Base-by-base conservation (phyloP, 2,888 invertebrate genomes). In the Andrena chrysosceles region DNA sequence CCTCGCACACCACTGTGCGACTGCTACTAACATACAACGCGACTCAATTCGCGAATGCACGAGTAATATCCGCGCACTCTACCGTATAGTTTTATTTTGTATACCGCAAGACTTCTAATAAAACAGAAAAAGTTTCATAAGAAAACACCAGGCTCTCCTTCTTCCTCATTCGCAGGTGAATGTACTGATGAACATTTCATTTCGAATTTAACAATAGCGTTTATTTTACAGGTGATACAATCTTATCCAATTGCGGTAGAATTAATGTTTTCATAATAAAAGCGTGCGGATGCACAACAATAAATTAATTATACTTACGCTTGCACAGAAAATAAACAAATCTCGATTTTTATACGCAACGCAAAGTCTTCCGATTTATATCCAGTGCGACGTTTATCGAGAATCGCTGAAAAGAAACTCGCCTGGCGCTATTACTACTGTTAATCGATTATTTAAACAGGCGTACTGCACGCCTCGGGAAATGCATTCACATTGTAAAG, bases 161-260 rank as follows among this genome's bases (percentile, higher is more conserved):
- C 31, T 2, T 35, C 35, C 23, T 64, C 23, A 5, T 67, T 63
- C 54, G 49, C 23, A 64, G 33, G 6, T 49, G 42, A 31, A 64
- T 10, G 60, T 59, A 16, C 48, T 56, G 33, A 70, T 16, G 49
- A 42, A 79, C 64, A 13, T 56, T 31, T 13, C 26, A 33, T 5
- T 67, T 70, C 8, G 60, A 35, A 48, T 60, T 60, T 81, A 52
- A 69, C 31, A 81, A 81, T 60, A 64, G 52, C 68, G 64, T 81
- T 81, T 81, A 81, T 81, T 81, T 29, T 35, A 74, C 33, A 70
- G 23, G 26, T 66, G 59, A 81, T 81, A 81, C 81, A 81, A 60
- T 74, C 29, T 70, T 70, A 52, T 56, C 29, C 49, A 59, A 35
- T 63, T 74, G 4, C 23, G 7, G 35, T 73, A 20, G 29, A 59